Percentiles rank a stretch among this genome's conserved stretches.
phyloP scores from a whole-genome alignment of 1,140 invertebrate genomes.

The Anadara kagoshimensis region DNA sequence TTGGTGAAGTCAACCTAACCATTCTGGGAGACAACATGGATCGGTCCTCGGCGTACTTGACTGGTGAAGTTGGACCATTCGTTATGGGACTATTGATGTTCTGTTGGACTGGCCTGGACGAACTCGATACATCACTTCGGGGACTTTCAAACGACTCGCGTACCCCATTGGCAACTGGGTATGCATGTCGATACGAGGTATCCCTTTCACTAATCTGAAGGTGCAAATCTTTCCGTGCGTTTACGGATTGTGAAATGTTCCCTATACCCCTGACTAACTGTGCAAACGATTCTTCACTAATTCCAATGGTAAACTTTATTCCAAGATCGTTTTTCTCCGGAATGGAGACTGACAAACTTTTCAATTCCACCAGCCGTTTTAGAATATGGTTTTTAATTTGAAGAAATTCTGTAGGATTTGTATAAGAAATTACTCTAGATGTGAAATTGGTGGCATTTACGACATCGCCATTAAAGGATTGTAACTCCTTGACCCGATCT shows the following conservation, averaged over 20 bases:
- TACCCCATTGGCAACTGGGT: too few species aligned
- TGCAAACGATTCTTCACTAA: conserved; percentile 36
- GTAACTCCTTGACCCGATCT: conserved; percentile 28
- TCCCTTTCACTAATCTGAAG: too few species aligned
- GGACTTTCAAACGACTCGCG: too few species aligned
- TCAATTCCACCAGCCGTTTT: conserved; percentile 27
- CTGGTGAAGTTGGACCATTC: too few species aligned
- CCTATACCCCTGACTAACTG: conserved; percentile 35
- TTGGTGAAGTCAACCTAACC: too few species aligned
- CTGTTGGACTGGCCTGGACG: too few species aligned
- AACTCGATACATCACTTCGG: too few species aligned
- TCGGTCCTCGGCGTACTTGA: too few species aligned
- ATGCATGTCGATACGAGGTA: too few species aligned
- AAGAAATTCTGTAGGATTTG: conserved; percentile 39
- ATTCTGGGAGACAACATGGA: too few species aligned
- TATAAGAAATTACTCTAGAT: conserved; percentile 33
- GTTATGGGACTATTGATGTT: too few species aligned
- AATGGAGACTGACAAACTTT: conserved; percentile 30
- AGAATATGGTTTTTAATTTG: conserved; percentile 29
- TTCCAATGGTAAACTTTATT: conserved; percentile 23
- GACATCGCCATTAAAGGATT: conserved; percentile 28
- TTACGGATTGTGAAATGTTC: background rate
- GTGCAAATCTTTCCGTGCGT: too few species aligned
- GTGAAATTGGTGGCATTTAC: conserved; percentile 39
- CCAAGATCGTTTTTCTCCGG: conserved; percentile 33